A percentile compares a stretch with the other conserved stretches of the same genome.
Evolutionary conservation across 2,888 invertebrate species (phyloP).

Genomic region (Steinernema hermaphroditum): DNA sequence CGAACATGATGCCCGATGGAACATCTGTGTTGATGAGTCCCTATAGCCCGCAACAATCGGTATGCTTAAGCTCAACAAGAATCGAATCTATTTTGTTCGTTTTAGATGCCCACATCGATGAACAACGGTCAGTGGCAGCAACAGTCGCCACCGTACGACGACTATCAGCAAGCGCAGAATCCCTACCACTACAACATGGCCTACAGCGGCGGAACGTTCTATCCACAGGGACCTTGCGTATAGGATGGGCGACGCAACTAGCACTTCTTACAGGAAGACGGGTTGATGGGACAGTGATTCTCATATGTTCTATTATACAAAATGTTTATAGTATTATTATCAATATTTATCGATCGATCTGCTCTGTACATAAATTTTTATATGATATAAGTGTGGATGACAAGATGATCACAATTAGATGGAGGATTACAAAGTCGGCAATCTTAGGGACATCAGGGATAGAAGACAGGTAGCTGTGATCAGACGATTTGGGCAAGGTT

Average conservation of each 20-base stretch:
- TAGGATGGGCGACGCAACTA: no score
- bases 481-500: no score
- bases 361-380: background rate
- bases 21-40: conserved; percentile 4
- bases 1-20: background rate
- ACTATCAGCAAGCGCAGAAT: background rate
- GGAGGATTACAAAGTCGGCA: no score
- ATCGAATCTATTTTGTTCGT: background rate
- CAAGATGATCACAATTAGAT: no score
- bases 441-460: no score
- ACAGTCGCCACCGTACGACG: conserved; percentile 11
- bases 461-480: no score
- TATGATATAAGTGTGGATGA: no score
- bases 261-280: background rate
- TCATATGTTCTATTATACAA: conserved; percentile 2
- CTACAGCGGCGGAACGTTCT: background rate
- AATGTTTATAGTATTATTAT: conserved; percentile 1
- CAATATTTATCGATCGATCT: conserved; percentile 5
- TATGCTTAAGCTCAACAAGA: no score
- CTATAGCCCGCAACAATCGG: background rate
- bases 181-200: background rate
- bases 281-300: conserved; percentile 18
- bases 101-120: background rate
- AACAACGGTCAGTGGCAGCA: background rate
- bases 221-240: background rate